phyloP scores from a whole-genome alignment of 2,113 vertebrate species.

The Micromys minutus region DNA sequence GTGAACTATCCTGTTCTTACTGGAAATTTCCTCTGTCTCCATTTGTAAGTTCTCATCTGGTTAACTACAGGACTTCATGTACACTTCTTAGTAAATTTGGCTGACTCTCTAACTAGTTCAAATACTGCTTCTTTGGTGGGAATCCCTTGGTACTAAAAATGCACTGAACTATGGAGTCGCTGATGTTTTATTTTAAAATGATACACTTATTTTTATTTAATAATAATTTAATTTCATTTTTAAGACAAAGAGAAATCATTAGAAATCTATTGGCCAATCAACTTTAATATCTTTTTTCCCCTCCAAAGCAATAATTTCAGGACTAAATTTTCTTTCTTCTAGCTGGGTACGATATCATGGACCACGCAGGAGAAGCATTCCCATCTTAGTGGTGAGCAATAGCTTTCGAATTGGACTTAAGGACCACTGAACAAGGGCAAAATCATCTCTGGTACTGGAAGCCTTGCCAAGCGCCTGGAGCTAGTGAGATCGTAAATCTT shows the following conservation, averaged over 20 bases:
- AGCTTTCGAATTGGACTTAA: background rate
- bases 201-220: background rate
- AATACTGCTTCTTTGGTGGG: background rate
- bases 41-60: background rate
- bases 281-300: too few relatives aligned
- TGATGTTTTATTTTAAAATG: background rate
- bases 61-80: background rate
- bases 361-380: background rate
- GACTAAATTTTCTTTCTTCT: background rate
- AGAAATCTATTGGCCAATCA: too few relatives aligned
- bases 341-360: background rate
- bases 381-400: background rate
- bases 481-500: background rate
- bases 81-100: background rate
- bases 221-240: background rate
- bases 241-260: too few relatives aligned
- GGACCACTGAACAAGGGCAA: background rate
- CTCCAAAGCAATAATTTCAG: too few relatives aligned
- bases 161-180: background rate
- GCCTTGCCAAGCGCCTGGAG: background rate
- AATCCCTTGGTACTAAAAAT: background rate
- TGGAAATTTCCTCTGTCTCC: background rate
- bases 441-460: background rate
- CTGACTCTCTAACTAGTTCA: background rate
- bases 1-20: background rate